These are phyloP conservation scores for Amphimallon solstitiale DNA, from an alignment of 2,888 invertebrate species.

Conservation along the genomic window DNA sequence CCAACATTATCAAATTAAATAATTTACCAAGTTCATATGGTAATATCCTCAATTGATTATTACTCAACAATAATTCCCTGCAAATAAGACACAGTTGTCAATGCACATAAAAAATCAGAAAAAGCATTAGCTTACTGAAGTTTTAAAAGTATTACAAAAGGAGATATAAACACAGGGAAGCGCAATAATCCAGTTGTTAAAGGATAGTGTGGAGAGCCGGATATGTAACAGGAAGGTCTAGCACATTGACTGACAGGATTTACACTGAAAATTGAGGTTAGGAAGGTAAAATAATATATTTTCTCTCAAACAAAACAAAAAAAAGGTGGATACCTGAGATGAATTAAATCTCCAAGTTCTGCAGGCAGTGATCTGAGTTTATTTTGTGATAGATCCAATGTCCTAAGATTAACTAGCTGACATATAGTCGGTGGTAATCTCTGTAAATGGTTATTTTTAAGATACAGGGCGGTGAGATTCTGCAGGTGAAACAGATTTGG, in stretches of 20 bases:
- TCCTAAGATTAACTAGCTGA: conserved; percentile 82
- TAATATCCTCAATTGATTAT: conserved; percentile 92
- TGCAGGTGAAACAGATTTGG: conserved; percentile 90
- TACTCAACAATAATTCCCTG: conserved; percentile 93
- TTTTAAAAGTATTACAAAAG: conserved; percentile 30
- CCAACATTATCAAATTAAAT: conserved; percentile 94
- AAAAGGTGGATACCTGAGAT: conserved; percentile 76
- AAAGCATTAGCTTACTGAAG: conserved; percentile 31
- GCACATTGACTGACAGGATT: conserved; percentile 40
- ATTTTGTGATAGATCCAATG: conserved; percentile 93
- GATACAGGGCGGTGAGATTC: conserved; percentile 92
- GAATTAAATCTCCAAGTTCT: conserved; percentile 96
- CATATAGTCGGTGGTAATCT: conserved; percentile 92
- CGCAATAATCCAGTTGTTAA: conserved; percentile 31
- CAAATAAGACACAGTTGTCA: conserved; percentile 51
- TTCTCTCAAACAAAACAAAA: not conserved
- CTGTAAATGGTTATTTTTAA: conserved; percentile 94
- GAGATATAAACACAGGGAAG: conserved; percentile 27
- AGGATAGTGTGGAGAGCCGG: conserved; percentile 40
- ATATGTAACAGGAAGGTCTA: conserved; percentile 32
- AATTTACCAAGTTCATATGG: conserved; percentile 98
- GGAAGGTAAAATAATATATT: not conserved
- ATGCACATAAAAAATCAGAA: not conserved
- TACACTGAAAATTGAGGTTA: conserved; percentile 33
- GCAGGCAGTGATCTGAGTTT: conserved; percentile 93